Percentiles rank a stretch among this genome's conserved stretches.
phyloP scores from a whole-genome alignment of 2,113 vertebrate species.

The Zosterops hypoxanthus region DNA sequence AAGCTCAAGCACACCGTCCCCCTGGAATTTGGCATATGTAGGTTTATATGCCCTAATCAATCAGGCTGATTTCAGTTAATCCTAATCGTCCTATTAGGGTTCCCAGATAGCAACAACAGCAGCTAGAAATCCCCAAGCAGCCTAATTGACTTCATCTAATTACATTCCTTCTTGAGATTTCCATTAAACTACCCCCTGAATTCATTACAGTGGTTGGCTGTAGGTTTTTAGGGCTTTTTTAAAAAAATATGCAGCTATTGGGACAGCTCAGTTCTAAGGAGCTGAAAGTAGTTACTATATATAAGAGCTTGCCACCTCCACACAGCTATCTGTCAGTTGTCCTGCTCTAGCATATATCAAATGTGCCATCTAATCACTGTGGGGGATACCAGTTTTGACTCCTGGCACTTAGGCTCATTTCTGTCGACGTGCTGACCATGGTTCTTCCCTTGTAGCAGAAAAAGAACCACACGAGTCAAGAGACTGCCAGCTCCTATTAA shows the following conservation, averaged over 20 bases:
- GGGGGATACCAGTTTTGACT: conserved; percentile 45
- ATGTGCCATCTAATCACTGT: conserved; percentile 24
- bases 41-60: conserved; percentile 68
- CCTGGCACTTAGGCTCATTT: conserved; percentile 23
- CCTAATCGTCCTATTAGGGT: conserved; percentile 76
- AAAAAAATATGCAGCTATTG: neutral
- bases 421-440: neutral
- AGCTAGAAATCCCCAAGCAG: conserved; percentile 74
- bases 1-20: conserved; percentile 37
- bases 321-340: conserved; percentile 3
- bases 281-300: neutral
- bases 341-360: conserved; percentile 19
- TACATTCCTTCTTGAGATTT: conserved; percentile 72
- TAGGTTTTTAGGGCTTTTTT: conserved; percentile 40
- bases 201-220: conserved; percentile 42
- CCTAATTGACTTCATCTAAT: conserved; percentile 75
- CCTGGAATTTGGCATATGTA: conserved; percentile 43
- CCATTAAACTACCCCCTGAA: conserved; percentile 66
- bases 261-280: neutral
- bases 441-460: neutral
- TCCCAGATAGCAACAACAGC: conserved; percentile 67
- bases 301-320: conserved; percentile 8
- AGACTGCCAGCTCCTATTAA: conserved; percentile 65
- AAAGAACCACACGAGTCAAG: neutral
- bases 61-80: conserved; percentile 74